Base-by-base conservation (phyloP, 1,140 invertebrate genomes). In the Nasonia longicornis region DNA sequence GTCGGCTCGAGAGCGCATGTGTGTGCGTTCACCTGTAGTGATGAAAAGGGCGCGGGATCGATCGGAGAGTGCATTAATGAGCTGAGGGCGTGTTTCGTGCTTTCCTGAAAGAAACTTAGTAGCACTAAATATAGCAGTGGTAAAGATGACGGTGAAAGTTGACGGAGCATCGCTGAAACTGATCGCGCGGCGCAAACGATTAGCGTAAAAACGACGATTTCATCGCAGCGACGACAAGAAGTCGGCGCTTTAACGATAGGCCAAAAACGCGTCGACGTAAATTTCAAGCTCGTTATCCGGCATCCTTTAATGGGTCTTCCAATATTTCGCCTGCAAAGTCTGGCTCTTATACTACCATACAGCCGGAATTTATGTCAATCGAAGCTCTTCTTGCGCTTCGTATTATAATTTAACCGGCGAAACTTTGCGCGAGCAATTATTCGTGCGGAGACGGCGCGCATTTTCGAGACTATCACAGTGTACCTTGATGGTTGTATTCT, bases 401-500 rank as follows among this genome's bases (percentile, higher is more conserved):
- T 14, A 76, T 22, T 66, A 42, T n/a, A 22, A 76, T 76, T 58
- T 58, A 58, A 67, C 35, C 45, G 63, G 52, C 52, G 42, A 77
- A 77, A 77, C 29, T 77, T 77, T 67, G 45, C 2, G 0, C 64
- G 22, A 67, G 75, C 38, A 77, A 77, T 77, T 67, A 77, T 77
- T 63, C 42, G 26, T 7, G 22, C 4, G 6, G 16, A 20, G 52
- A 58, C 16, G 48, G 75, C 75, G n/a, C 29, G 31, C 74, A 22
- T 75, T 75, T 31, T 38, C 14, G 45, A 35, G 11, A 38, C 38
- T 75, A 35, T 35, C 1, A 35, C 31, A 35, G 31, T 58, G 35
- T 38, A 8, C 31, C 52, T n/a, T 22, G 35, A 35, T 38, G 52
- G 52, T 38, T 20, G 12, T 64, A 38, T 64, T 75, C 73, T 63